Evolutionary conservation across 2,888 invertebrate genomes (phyloP).

Genomic region (Tetragonisca angustula): DNA sequence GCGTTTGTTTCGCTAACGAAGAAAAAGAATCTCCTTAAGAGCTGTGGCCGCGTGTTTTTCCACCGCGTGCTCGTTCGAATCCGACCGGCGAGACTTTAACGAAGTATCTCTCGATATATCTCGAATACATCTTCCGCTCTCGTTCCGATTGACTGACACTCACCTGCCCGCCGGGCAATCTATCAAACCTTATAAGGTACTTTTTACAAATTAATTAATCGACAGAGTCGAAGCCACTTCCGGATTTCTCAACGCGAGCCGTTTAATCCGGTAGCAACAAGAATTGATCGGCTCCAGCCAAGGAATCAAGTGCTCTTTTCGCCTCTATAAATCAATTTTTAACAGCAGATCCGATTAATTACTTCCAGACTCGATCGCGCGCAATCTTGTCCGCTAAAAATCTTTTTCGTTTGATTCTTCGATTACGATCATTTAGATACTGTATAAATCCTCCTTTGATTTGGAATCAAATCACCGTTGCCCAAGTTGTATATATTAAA

Average conservation of each 20-base stretch:
- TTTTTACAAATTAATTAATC: constrained; percentile 56
- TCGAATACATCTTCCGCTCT: constrained; percentile 26
- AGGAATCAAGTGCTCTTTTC: constrained; percentile 17
- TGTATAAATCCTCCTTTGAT: constrained; percentile 51
- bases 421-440: constrained; percentile 59
- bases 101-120: constrained; percentile 11
- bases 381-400: constrained; percentile 13
- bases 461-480: constrained; percentile 26
- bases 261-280: constrained; percentile 10
- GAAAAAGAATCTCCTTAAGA: neutral
- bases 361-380: constrained; percentile 60
- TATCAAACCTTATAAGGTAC: constrained; percentile 22
- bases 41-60: neutral
- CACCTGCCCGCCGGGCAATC: constrained; percentile 31
- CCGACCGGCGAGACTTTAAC: neutral
- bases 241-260: constrained; percentile 40
- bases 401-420: neutral
- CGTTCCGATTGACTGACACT: constrained; percentile 28
- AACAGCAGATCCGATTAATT: constrained; percentile 64
- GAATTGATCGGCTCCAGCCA: constrained; percentile 5
- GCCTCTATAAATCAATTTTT: constrained; percentile 60
- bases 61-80: neutral
- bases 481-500: too few relatives aligned
- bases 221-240: constrained; percentile 21
- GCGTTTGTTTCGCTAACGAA: neutral